These are phyloP conservation scores for Orchesellides sinensis DNA, from an alignment of 2,888 invertebrate species.

Conservation along the genomic window DNA sequence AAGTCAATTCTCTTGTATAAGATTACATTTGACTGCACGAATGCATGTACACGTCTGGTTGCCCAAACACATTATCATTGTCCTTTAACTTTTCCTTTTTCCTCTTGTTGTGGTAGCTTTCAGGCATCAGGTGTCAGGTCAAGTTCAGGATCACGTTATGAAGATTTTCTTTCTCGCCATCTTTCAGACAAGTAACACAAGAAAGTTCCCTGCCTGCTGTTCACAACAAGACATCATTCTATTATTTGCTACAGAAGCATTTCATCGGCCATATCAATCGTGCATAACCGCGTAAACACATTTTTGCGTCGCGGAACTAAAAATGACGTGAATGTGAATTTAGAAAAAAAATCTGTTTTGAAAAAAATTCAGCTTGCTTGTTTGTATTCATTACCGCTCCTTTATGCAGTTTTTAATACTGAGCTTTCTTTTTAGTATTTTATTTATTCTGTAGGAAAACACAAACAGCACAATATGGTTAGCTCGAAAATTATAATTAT, in stretches of 20 bases:
- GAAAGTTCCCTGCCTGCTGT: not conserved
- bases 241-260: not conserved
- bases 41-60: not conserved
- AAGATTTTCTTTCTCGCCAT: not conserved
- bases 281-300: not conserved
- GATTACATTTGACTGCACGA: not conserved
- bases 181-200: not conserved
- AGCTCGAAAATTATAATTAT: too few species aligned
- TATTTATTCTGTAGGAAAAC: too few species aligned
- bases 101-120: constrained; percentile 7
- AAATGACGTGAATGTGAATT: too few species aligned
- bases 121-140: constrained; percentile 55
- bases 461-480: too few species aligned
- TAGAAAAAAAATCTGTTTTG: too few species aligned
- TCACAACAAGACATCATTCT: not conserved
- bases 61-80: not conserved
- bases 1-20: too few species aligned
- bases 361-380: not conserved
- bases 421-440: too few species aligned
- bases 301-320: too few species aligned
- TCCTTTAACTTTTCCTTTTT: constrained; percentile 42
- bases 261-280: not conserved
- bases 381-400: too few species aligned
- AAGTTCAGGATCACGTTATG: constrained; percentile 58
- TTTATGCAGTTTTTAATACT: too few species aligned